Conservation (phyloP, 2,888 invertebrate species). For the Tetranychus truncatus region DNA sequence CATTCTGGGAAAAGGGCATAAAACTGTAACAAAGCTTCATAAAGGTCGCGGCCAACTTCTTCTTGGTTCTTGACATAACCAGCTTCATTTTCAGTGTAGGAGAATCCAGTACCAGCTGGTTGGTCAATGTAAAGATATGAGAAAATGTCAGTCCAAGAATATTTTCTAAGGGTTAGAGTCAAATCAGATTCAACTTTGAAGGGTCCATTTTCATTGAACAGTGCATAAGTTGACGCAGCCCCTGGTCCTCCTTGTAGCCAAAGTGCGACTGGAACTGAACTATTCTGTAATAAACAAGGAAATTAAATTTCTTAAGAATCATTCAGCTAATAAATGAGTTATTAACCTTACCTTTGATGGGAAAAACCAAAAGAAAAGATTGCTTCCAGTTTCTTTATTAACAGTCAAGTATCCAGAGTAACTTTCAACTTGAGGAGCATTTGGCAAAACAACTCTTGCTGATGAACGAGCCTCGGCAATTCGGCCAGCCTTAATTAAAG, state of each 20-base stretch:
- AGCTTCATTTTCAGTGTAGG: slow-evolving; percentile 54
- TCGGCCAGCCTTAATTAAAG: slow-evolving; percentile 49
- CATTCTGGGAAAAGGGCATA: slow-evolving; percentile 61
- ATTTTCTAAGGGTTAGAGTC: slow-evolving; percentile 43
- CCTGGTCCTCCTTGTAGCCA: slow-evolving; percentile 37
- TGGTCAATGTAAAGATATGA: slow-evolving; percentile 75
- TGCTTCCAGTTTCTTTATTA: slow-evolving; percentile 52
- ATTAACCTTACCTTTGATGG: slow-evolving; percentile 44
- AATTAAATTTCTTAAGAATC: not conserved
- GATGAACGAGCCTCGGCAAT: slow-evolving; percentile 43
- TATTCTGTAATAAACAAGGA: not conserved
- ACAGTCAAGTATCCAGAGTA: slow-evolving; percentile 70
- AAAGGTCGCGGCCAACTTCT: slow-evolving; percentile 59
- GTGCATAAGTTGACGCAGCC: slow-evolving; percentile 33
- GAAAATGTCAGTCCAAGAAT: slow-evolving; percentile 59
- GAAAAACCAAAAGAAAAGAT: slow-evolving; percentile 82
- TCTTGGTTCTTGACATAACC: slow-evolving; percentile 63
- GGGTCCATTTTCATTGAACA: slow-evolving; percentile 59
- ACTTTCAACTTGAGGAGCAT: slow-evolving; percentile 40
- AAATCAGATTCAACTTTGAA: slow-evolving; percentile 40
- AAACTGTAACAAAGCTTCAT: slow-evolving; percentile 57
- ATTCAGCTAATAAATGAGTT: not conserved
- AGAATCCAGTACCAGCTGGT: slow-evolving; percentile 79
- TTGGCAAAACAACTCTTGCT: slow-evolving; percentile 30
- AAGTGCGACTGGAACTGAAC: slow-evolving; percentile 32